Evolutionary conservation across 2,888 invertebrate genomes (phyloP).

Genomic region (Pammene aurita): DNA sequence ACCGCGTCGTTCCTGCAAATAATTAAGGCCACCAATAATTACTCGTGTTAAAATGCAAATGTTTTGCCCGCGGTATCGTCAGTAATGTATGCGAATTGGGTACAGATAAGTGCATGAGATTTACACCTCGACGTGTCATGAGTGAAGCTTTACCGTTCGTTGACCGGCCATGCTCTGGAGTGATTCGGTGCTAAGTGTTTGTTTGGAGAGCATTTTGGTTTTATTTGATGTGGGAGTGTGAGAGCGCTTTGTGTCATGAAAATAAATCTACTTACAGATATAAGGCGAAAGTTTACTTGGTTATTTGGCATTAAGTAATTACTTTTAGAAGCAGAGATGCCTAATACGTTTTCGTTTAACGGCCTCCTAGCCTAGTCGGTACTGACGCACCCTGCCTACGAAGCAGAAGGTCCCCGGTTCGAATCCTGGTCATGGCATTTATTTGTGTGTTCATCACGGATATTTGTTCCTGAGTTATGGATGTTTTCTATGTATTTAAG

Average conservation of each 20-base stretch:
- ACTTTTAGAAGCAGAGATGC: neutral
- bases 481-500: no score
- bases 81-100: slow-evolving; percentile 68
- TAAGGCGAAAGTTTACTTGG: slow-evolving; percentile 1
- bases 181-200: slow-evolving; percentile 48
- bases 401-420: no score
- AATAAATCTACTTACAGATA: neutral
- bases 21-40: slow-evolving; percentile 78
- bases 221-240: slow-evolving; percentile 24
- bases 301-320: slow-evolving; percentile 11
- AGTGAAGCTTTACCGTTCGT: slow-evolving; percentile 66
- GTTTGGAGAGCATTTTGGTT: slow-evolving; percentile 42
- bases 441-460: no score
- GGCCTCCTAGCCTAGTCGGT: no score
- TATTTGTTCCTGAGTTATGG: no score
- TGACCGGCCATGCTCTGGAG: slow-evolving; percentile 56
- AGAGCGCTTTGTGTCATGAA: slow-evolving; percentile 18
- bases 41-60: slow-evolving; percentile 77
- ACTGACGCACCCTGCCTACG: no score
- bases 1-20: slow-evolving; percentile 64
- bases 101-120: slow-evolving; percentile 75
- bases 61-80: slow-evolving; percentile 71
- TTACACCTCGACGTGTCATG: slow-evolving; percentile 72
- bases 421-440: no score
- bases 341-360: no score